Base-by-base conservation (phyloP, 2,113 vertebrate genomes). In the Gavialis gangeticus region DNA sequence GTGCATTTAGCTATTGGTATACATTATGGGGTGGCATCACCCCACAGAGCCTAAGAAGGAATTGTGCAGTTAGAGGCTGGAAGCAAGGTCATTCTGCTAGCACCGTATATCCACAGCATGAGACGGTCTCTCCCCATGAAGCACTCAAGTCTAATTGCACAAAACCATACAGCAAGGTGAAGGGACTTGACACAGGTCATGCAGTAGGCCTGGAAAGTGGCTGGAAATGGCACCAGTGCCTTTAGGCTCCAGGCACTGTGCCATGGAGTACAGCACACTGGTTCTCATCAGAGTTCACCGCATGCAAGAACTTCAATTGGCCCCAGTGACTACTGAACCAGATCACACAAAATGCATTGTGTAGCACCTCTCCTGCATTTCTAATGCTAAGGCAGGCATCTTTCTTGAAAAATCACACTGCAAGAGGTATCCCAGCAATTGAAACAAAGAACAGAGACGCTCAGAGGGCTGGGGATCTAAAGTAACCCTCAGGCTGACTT, bases 391-490 rank as follows among this genome's bases (percentile, higher is more conserved):
- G 46, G 46, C 46, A 18, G 30, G 34, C 21, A 4, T 46, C 34
- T 22, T 14, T 22, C 15, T 30, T 22, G 37, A 22, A 37, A 34
- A 66, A 15, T 66, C 63, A 66, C 12, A 3, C 24, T 46, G 12
- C 69, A 22, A 71, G 30, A 71, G 21, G 37, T 46, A 24, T 13
- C 2, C 4, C 14, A 46, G 12, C 46, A 37, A 37, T 12, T 73
- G 69, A 12, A 37, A 73, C 69, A 24, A 73, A 34, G 69, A 5
- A 12, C 69, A 73, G 14, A 46, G 19, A 71, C 5, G 30, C 67
- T 71, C 18, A 34, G 37, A 22, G 22, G 67, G 2, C 54, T 60
- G 2, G 2, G 30, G 9, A 4, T 82, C 16, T 1, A 1, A 13
- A 12, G 62, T 59, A 63, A 18, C 76, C 86, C 57, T 63, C 75